phyloP scores from a whole-genome alignment of 2,888 invertebrate species.

The Dilophus febrilis region DNA sequence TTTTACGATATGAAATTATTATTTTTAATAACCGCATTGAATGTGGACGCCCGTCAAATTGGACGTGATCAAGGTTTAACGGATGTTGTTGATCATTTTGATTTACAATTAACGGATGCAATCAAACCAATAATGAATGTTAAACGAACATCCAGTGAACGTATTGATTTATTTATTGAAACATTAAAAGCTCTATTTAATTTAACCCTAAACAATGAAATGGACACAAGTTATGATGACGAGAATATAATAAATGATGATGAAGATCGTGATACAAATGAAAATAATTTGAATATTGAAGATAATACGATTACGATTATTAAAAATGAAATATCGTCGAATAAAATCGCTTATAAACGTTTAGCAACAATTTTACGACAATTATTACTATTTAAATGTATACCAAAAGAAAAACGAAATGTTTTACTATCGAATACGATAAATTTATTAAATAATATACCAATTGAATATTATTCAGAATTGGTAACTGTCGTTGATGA shows the following conservation, averaged over 20 bases:
- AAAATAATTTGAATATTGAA: conserved; percentile 48
- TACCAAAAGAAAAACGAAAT: conserved; percentile 40
- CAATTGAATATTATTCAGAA: conserved; percentile 52
- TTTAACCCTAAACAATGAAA: conserved; percentile 38
- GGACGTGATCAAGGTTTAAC: no score
- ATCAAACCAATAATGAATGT: not conserved
- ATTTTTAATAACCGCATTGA: conserved; percentile 75
- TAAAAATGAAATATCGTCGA: no score
- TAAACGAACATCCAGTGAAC: conserved; percentile 39
- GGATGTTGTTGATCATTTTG: no score
- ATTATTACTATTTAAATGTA: conserved; percentile 42
- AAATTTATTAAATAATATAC: conserved; percentile 69
- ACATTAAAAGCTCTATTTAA: conserved; percentile 66
- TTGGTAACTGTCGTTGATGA: conserved; percentile 42
- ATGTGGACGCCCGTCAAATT: conserved; percentile 40
- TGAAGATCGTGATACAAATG: conserved; percentile 24
- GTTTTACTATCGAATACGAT: conserved; percentile 63
- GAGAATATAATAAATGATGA: no score
- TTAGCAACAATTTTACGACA: conserved; percentile 55
- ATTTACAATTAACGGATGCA: no score
- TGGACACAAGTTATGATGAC: no score
- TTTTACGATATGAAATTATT: conserved; percentile 76
- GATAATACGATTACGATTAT: no score
- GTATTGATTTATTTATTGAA: conserved; percentile 50
- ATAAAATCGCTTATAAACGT: no score